Conservation (phyloP, 1,140 invertebrate species). For the Aporrectodea caliginosa region DNA sequence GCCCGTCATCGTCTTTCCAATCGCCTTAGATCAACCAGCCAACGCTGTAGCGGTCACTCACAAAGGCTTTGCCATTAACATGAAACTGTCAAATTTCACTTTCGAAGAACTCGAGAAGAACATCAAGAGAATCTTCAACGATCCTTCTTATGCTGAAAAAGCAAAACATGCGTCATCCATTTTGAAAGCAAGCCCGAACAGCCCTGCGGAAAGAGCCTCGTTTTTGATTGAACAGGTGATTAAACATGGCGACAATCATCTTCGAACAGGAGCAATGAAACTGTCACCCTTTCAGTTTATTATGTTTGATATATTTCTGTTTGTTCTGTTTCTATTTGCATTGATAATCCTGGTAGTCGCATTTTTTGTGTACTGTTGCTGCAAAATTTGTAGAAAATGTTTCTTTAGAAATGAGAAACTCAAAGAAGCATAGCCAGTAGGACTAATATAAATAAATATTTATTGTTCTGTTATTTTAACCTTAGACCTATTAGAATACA, state of each 20-base stretch:
- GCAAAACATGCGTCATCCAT: constrained; percentile 2
- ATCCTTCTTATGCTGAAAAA: neutral
- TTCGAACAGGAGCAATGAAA: neutral
- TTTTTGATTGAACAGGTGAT: neutral
- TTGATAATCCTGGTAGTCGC: neutral
- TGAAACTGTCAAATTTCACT: constrained; percentile 22
- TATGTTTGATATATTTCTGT: constrained; percentile 12
- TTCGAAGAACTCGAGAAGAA: constrained; percentile 11
- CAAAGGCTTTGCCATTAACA: constrained; percentile 17
- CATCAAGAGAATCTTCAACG: neutral
- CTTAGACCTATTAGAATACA: too few species aligned
- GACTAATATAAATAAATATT: too few species aligned
- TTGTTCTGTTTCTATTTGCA: neutral
- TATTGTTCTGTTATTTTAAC: too few species aligned
- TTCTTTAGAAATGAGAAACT: too few species aligned
- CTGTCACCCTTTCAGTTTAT: constrained; percentile 9
- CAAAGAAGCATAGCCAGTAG: too few species aligned
- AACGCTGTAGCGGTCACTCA: neutral
- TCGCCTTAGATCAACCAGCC: neutral
- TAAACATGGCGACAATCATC: constrained; percentile 2
- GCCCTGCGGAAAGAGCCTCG: constrained; percentile 5
- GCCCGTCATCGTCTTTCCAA: constrained; percentile 15
- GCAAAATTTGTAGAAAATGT: too few species aligned
- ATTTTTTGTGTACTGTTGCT: too few species aligned
- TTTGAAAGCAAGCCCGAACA: neutral